Evolutionary conservation across 2,888 invertebrate species (phyloP).

Genomic region (Parapristionchus giblindavisi): DNA sequence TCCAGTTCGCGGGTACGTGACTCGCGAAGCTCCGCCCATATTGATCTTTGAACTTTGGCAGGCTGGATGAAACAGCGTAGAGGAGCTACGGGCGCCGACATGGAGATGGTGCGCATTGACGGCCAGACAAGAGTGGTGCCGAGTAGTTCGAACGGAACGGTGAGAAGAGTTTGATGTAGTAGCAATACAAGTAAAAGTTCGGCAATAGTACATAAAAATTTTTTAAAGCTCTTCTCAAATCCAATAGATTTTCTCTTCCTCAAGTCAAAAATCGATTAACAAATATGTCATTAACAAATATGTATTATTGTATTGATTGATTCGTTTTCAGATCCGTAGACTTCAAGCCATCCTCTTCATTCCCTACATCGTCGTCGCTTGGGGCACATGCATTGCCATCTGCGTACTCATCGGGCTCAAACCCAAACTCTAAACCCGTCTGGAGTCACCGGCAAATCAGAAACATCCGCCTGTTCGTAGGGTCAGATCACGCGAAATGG

Average conservation of each 20-base stretch:
- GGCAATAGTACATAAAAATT: too few species aligned
- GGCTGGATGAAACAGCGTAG: conserved; percentile 40
- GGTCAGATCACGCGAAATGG: too few species aligned
- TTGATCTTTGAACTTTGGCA: conserved; percentile 34
- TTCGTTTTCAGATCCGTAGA: conserved; percentile 43
- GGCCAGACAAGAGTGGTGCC: conserved; percentile 32
- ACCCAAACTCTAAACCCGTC: conserved; percentile 13
- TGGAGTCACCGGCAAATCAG: too few species aligned
- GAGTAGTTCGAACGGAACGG: conserved; percentile 9
- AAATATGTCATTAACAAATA: not conserved
- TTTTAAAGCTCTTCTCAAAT: too few species aligned
- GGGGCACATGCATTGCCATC: conserved; percentile 48
- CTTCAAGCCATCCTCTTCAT: conserved; percentile 44
- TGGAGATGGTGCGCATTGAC: conserved; percentile 49
- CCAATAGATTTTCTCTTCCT: too few species aligned
- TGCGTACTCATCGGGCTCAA: conserved; percentile 49
- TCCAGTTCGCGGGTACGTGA: conserved; percentile 38
- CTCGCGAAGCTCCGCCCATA: not conserved
- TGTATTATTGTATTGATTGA: not conserved
- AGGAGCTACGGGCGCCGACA: conserved; percentile 43
- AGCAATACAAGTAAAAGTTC: not conserved
- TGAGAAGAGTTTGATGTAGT: conserved; percentile 11
- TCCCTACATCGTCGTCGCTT: conserved; percentile 42
- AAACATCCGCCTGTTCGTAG: too few species aligned
- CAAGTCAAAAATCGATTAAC: too few species aligned